These are phyloP conservation scores for Mechanitis messenoides DNA, from an alignment of 2,888 invertebrate genomes.

Conservation along the genomic window DNA sequence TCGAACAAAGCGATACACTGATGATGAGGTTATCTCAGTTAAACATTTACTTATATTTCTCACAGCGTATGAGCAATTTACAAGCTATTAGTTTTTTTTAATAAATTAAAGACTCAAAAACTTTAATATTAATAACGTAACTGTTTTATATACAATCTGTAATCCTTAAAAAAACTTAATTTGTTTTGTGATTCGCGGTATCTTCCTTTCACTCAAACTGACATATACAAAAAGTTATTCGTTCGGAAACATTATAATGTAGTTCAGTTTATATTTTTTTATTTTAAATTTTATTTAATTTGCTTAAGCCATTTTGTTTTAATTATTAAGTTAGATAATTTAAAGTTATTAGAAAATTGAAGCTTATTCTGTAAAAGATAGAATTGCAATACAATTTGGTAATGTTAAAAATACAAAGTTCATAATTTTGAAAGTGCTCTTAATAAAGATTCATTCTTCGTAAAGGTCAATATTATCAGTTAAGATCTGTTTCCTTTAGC, in stretches of 20 bases:
- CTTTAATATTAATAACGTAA: background rate
- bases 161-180: background rate
- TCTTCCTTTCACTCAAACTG: slow-evolving; percentile 16
- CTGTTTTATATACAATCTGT: background rate
- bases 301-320: no score
- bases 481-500: slow-evolving; percentile 33
- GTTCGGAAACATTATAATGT: slow-evolving; percentile 1
- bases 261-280: background rate
- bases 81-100: background rate
- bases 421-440: no score
- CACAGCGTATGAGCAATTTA: slow-evolving; percentile 15
- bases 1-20: slow-evolving; percentile 21
- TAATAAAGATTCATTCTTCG: background rate
- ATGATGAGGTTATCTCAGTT: slow-evolving; percentile 22
- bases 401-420: no score
- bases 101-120: background rate
- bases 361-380: no score
- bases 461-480: slow-evolving; percentile 17
- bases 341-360: no score
- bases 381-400: no score
- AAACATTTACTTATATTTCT: slow-evolving; percentile 22
- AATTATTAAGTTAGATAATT: no score
- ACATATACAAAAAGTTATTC: background rate
- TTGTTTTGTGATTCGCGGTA: slow-evolving; percentile 6
- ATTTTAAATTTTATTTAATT: background rate